Percentiles rank a stretch among this genome's conserved stretches.
Evolutionary conservation across 1,140 invertebrate genomes (phyloP).

Genomic region (Penaeus japonicus): DNA sequence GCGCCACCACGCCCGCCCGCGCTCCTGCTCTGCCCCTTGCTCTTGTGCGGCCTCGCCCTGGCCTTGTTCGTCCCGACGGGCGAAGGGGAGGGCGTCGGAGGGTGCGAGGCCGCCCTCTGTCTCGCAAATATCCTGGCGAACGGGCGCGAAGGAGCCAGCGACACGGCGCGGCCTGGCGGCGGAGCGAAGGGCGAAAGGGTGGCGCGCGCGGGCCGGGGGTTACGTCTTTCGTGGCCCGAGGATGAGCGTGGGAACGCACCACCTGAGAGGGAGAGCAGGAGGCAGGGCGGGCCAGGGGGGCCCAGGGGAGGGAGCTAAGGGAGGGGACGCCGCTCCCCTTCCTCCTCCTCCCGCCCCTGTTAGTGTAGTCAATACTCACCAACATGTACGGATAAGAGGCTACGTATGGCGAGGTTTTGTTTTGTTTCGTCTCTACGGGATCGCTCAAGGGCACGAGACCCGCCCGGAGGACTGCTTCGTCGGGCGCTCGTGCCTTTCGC

Average conservation of each 20-base stretch:
- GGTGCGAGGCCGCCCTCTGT: too few relatives aligned
- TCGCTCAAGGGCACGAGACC: too few relatives aligned
- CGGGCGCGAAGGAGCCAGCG: too few relatives aligned
- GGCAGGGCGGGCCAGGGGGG: not conserved
- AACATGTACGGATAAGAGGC: slow-evolving; percentile 27
- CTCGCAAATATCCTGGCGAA: too few relatives aligned
- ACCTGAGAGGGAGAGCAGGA: slow-evolving; percentile 26
- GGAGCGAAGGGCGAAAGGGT: not conserved
- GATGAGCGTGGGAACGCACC: slow-evolving; percentile 32
- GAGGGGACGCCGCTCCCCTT: not conserved
- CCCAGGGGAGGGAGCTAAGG: not conserved
- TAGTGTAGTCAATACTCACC: slow-evolving; percentile 31
- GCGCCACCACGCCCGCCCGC: not conserved
- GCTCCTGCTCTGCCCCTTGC: not conserved
- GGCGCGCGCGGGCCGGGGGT: not conserved
- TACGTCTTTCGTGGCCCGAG: not conserved
- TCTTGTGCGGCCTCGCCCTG: too few relatives aligned
- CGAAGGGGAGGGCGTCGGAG: too few relatives aligned
- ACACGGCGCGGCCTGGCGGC: too few relatives aligned
- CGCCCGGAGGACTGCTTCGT: too few relatives aligned
- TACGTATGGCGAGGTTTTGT: not conserved
- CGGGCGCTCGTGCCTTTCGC: too few relatives aligned
- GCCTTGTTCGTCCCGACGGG: too few relatives aligned
- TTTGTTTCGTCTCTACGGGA: too few relatives aligned
- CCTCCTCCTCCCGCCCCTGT: not conserved